Evolutionary conservation across 2,797 vertebrate genomes (phyloP), one percentile per base, ranked within the genome.

Genomic region (Pelodytes ibericus): DNA sequence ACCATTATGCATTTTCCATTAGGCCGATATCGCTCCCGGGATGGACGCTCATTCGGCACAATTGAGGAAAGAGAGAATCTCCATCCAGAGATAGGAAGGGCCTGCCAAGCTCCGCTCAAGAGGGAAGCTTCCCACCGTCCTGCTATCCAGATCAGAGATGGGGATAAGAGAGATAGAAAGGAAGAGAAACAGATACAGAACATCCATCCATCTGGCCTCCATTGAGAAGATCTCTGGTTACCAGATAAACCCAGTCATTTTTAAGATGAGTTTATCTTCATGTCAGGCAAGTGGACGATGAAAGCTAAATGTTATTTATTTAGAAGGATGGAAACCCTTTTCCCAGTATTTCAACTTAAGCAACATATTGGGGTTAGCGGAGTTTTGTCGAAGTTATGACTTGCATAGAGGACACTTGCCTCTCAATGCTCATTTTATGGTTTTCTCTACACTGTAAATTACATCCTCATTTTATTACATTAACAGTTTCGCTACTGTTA

Each of bases 1-100:
- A 93, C 89, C 92, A 91, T 92, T 88, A 88, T 89, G 84, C 87
- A 86, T 83, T 82, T 85, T 87, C 92, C 90, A 91, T 93, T 93
- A 93, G 85, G 85, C 70, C 75, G 44, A 78, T 72, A 78, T 67
- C 56, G 70, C 63, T 78, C 69, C 63, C 15, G 75, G 70, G 70
- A 78, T 78, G 86, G 80, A 78, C 88, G 81, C 4, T 81, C 72
- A 22, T 81, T 82, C 80, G 6, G 75, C 24, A 89, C 86, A 89
- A 91, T 91, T 86, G 87, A 91, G 90, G 89, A 91, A 91, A 89
- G 89, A 82, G 83, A 71, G 80, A 8, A 81, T 88, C 89, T 81
- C 77, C 76, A 81, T 59, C 79, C 71, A 87, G 84, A 91, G 90
- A 93, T 91, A 91, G 89, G 84, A 84, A 80, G 71, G 68, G 0